These are phyloP conservation scores for Junonia oenone DNA, from an alignment of 2,888 invertebrate species.

Conservation along the genomic window DNA sequence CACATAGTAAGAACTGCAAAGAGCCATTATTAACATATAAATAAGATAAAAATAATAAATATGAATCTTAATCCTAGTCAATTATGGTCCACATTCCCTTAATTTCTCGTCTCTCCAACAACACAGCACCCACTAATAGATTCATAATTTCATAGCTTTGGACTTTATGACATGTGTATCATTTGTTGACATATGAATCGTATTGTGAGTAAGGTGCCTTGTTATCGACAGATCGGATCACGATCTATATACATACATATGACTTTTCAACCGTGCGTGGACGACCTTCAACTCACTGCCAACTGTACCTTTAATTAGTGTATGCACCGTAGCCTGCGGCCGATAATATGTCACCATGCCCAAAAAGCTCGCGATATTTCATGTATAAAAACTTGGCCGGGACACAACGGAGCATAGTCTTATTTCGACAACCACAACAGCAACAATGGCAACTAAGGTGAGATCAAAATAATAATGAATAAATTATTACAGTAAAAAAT, in stretches of 20 bases:
- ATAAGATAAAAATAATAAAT: no score
- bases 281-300: constrained; percentile 47
- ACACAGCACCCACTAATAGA: no score
- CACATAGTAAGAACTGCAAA: no score
- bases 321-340: constrained; percentile 33
- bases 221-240: neutral
- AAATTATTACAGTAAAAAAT: neutral
- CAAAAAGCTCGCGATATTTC: constrained; percentile 36
- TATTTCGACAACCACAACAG: constrained; percentile 42
- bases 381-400: constrained; percentile 56
- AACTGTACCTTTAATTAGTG: constrained; percentile 37
- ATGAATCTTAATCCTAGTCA: no score
- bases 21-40: no score
- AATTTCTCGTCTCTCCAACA: no score
- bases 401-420: constrained; percentile 47
- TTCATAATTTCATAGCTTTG: neutral
- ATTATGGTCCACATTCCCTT: no score
- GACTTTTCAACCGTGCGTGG: constrained; percentile 5
- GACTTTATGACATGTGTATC: neutral
- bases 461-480: neutral
- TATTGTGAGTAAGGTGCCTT: constrained; percentile 1
- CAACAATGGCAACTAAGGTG: constrained; percentile 66
- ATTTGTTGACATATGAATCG: neutral
- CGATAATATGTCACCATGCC: constrained; percentile 33
- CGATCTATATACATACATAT: constrained; percentile 12